Evolutionary conservation across 1,140 invertebrate species (phyloP).

Genomic region (Medauroidea extradentata): DNA sequence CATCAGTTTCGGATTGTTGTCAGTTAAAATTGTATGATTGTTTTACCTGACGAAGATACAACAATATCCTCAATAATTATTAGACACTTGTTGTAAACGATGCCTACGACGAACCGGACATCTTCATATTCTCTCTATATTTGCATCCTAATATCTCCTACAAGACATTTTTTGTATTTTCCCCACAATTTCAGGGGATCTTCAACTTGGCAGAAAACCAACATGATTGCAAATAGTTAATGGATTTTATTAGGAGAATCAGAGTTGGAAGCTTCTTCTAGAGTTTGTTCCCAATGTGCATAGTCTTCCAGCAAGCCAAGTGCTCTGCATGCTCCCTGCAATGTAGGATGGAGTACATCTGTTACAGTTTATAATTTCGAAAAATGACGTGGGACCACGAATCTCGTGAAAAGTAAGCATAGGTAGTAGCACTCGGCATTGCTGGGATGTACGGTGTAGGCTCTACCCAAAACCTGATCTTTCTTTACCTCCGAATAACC

Average conservation of each 20-base stretch:
- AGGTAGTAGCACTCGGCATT: constrained; percentile 45
- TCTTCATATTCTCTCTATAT: no score
- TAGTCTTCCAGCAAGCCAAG: constrained; percentile 40
- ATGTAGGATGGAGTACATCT: constrained; percentile 11
- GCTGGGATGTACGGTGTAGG: constrained; percentile 39
- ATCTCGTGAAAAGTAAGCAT: constrained; percentile 37
- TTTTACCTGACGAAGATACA: no score
- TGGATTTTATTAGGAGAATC: constrained; percentile 11
- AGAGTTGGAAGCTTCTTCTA: constrained; percentile 7
- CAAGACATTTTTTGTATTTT: neutral
- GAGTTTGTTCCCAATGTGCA: constrained; percentile 32
- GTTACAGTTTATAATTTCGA: constrained; percentile 18
- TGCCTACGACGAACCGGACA: no score
- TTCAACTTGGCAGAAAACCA: constrained; percentile 11
- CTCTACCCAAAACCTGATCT: constrained; percentile 6
- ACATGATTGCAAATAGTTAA: constrained; percentile 4
- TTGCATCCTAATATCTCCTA: neutral
- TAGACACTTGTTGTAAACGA: no score
- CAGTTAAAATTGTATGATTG: no score
- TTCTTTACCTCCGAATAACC: no score
- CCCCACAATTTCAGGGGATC: neutral
- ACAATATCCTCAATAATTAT: no score
- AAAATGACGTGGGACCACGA: constrained; percentile 18
- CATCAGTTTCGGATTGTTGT: no score
- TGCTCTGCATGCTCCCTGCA: constrained; percentile 29